Conservation (phyloP, 2,888 invertebrate genomes). For the Gisinianus flammeolus region DNA sequence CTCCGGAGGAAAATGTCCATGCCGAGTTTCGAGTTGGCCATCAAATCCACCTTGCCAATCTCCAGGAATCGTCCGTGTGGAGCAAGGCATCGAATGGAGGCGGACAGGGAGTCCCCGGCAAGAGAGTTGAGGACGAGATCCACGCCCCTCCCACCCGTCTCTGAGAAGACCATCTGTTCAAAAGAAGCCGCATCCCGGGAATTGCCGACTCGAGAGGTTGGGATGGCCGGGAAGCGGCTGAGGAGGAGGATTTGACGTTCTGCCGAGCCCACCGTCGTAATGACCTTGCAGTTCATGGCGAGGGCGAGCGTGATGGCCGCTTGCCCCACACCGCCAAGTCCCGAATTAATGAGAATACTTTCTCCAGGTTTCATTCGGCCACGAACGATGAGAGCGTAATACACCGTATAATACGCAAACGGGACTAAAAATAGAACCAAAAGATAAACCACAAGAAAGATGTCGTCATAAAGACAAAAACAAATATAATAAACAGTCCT, state of each 20-base stretch:
- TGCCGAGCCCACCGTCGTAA: constrained; percentile 75
- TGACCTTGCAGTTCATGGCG: constrained; percentile 70
- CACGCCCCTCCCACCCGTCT: constrained; percentile 85
- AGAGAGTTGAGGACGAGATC: too few species aligned
- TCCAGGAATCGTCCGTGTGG: too few species aligned
- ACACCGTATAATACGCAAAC: constrained; percentile 70
- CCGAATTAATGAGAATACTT: constrained; percentile 67
- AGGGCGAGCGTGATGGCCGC: constrained; percentile 77
- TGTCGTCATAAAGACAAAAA: too few species aligned
- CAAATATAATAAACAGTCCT: too few species aligned
- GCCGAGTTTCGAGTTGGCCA: constrained; percentile 77
- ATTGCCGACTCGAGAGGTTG: constrained; percentile 72
- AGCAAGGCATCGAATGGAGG: constrained; percentile 70
- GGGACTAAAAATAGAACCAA: too few species aligned
- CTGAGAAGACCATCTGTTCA: constrained; percentile 68
- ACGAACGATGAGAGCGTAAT: constrained; percentile 67
- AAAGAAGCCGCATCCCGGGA: constrained; percentile 48
- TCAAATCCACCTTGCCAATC: too few species aligned
- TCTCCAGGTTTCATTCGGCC: constrained; percentile 66
- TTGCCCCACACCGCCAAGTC: constrained; percentile 76
- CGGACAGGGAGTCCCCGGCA: constrained; percentile 65
- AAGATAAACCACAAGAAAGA: too few species aligned
- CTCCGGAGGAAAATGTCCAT: constrained; percentile 96
- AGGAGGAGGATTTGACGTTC: constrained; percentile 88
- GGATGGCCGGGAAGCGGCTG: constrained; percentile 76